These are phyloP conservation scores for Leptinotarsa defecta DNA, from an alignment of 1,140 invertebrate species.

Conservation along the genomic window DNA sequence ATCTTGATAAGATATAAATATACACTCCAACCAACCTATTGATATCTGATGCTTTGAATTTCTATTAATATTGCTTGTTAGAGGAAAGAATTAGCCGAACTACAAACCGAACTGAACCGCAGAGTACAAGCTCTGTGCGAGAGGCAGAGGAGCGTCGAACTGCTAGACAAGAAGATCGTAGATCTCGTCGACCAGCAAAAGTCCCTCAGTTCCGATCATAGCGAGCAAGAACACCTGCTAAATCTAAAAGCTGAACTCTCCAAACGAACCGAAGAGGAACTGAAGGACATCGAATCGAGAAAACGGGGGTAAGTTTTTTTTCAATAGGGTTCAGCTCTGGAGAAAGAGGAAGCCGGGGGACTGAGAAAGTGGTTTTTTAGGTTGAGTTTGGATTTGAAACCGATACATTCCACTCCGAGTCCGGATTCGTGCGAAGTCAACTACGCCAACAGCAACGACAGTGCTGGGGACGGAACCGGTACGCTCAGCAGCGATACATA, in stretches of 20 bases:
- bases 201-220: slow-evolving; percentile 37
- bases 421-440: slow-evolving; percentile 44
- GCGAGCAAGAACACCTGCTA: slow-evolving; percentile 49
- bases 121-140: slow-evolving; percentile 66
- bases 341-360: not conserved
- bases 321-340: not conserved
- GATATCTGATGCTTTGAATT: not conserved
- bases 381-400: slow-evolving; percentile 55
- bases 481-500: slow-evolving; percentile 69
- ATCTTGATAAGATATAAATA: not conserved
- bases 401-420: slow-evolving; percentile 49
- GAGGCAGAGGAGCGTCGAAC: slow-evolving; percentile 65
- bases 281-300: slow-evolving; percentile 54
- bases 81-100: slow-evolving; percentile 64
- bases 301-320: slow-evolving; percentile 56
- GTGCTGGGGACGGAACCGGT: slow-evolving; percentile 35
- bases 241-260: slow-evolving; percentile 59
- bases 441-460: slow-evolving; percentile 39
- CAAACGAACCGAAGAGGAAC: slow-evolving; percentile 59
- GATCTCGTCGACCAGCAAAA: slow-evolving; percentile 59
- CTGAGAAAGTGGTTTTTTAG: slow-evolving; percentile 42
- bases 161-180: slow-evolving; percentile 66
- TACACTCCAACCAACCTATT: not conserved
- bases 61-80: slow-evolving; percentile 35
- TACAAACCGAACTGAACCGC: slow-evolving; percentile 67